phyloP scores from a whole-genome alignment of 2,888 invertebrate genomes.

The Drosophila mimetica region DNA sequence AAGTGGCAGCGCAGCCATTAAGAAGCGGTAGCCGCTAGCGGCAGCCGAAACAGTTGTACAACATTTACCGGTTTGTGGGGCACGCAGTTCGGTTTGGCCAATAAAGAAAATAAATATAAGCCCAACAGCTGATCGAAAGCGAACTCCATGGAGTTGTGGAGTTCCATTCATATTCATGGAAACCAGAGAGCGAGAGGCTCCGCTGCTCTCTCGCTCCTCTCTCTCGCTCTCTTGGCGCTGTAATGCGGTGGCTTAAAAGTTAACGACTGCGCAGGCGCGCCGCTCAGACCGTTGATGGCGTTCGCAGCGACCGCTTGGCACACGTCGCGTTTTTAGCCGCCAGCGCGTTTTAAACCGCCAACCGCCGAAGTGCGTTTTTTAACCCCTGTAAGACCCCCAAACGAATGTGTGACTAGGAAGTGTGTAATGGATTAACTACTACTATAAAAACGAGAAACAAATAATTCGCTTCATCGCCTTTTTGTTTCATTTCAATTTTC shows the following conservation, averaged over 20 bases:
- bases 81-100: slow-evolving; percentile 11
- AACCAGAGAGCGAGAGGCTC: not conserved
- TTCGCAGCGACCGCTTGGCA: slow-evolving; percentile 69
- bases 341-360: slow-evolving; percentile 25
- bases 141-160: not conserved
- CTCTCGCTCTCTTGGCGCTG: not conserved
- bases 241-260: slow-evolving; percentile 57
- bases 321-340: slow-evolving; percentile 54
- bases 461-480: slow-evolving; percentile 2
- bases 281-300: slow-evolving; percentile 77
- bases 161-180: slow-evolving; percentile 29
- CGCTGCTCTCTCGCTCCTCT: slow-evolving; percentile 2
- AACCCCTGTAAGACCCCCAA: slow-evolving; percentile 4
- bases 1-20: not conserved
- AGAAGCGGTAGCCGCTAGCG: slow-evolving; percentile 9
- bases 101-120: not conserved
- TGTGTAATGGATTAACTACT: not conserved
- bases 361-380: slow-evolving; percentile 14
- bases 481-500: slow-evolving; percentile 5
- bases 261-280: slow-evolving; percentile 57
- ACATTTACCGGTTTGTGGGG: slow-evolving; percentile 46
- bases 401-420: slow-evolving; percentile 6
- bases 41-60: slow-evolving; percentile 39
- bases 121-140: slow-evolving; percentile 36
- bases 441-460: not conserved